Evolutionary conservation across 2,797 vertebrate species (phyloP).

Genomic region (Chloroceryle inda): DNA sequence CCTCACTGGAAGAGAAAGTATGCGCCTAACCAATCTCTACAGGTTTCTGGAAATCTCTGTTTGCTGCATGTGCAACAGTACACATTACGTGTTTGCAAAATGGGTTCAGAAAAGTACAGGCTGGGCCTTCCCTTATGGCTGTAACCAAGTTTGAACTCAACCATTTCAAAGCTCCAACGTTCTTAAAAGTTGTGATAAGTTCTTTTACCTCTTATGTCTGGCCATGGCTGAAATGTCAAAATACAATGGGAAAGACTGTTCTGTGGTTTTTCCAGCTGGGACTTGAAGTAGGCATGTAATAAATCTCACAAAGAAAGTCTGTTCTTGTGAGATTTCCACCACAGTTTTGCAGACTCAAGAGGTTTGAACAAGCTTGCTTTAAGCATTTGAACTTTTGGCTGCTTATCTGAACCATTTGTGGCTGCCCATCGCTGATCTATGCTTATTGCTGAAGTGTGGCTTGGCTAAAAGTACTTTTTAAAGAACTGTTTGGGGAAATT

Average conservation of each 20-base stretch:
- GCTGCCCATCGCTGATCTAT: constrained; percentile 17
- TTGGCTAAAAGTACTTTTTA: background rate
- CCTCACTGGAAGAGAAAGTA: constrained; percentile 10
- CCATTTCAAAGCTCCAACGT: constrained; percentile 45
- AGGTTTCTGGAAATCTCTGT: constrained; percentile 13
- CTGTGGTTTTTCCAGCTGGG: constrained; percentile 68
- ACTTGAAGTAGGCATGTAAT: constrained; percentile 66
- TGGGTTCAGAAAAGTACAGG: background rate
- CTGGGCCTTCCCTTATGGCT: background rate
- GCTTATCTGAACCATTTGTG: constrained; percentile 52
- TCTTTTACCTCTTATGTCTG: constrained; percentile 58
- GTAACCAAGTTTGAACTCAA: constrained; percentile 39
- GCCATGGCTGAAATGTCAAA: constrained; percentile 47
- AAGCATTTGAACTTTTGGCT: constrained; percentile 60
- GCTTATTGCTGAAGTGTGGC: constrained; percentile 48
- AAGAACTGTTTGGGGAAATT: constrained; percentile 6
- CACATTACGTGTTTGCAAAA: background rate
- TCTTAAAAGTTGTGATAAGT: constrained; percentile 47
- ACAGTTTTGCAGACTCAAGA: constrained; percentile 47
- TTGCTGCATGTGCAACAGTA: background rate
- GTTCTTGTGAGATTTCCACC: constrained; percentile 71
- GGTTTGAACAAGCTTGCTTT: constrained; percentile 53
- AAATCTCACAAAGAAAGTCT: constrained; percentile 72
- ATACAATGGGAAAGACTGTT: constrained; percentile 70
- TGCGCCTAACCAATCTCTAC: background rate